Conservation (phyloP, 2,113 vertebrate species). For the Pseudopodoces humilis region DNA sequence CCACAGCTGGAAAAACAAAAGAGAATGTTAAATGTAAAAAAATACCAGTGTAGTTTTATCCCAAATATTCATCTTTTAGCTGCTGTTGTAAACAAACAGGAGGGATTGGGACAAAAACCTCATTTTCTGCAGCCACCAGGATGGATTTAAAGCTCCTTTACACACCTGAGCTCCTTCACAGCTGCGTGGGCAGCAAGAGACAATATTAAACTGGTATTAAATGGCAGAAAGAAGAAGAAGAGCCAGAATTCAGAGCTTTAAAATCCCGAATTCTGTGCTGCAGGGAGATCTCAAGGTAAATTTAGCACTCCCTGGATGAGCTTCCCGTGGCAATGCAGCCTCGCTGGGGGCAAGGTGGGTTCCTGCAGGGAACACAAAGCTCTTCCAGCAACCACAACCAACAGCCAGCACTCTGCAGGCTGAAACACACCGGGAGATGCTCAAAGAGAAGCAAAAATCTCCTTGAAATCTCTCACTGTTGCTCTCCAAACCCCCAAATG, state of each 20-base stretch:
- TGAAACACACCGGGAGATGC: accelerated
- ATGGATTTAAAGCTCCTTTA: background rate
- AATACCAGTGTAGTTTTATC: background rate
- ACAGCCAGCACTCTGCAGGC: accelerated
- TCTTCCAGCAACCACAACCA: background rate
- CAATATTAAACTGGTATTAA: accelerated
- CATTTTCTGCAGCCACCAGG: background rate
- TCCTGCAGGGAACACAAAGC: background rate
- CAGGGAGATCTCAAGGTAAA: background rate
- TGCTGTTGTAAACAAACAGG: background rate
- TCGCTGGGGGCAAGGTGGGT: background rate
- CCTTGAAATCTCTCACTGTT: background rate
- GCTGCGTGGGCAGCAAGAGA: background rate
- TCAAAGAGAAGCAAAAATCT: background rate
- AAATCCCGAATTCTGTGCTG: background rate
- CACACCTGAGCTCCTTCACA: background rate
- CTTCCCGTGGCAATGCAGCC: background rate
- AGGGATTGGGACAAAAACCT: background rate
- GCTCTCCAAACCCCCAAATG: background rate
- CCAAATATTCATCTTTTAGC: background rate
- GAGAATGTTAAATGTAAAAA: background rate
- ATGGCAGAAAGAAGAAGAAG: background rate
- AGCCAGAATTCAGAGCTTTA: background rate
- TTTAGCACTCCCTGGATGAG: background rate
- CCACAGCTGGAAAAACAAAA: conserved; percentile 82